Base-by-base conservation (phyloP, 2,797 vertebrate genomes). In the Pelochelys cantorii region DNA sequence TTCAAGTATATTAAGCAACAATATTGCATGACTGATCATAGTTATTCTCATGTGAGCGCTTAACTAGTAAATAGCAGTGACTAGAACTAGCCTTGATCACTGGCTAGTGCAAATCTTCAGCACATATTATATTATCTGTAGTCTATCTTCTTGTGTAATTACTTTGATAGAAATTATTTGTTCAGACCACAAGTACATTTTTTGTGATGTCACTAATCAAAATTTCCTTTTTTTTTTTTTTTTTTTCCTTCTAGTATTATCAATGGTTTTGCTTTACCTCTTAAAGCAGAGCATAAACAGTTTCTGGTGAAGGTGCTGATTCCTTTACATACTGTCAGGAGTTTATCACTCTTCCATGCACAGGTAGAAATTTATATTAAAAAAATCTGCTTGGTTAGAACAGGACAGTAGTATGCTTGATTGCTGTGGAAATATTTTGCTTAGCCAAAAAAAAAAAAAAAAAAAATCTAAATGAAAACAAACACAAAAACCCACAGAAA, bases 251-350 rank as follows among this genome's bases (percentile, higher is more conserved):
- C 93, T 97, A 99, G 99, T 98, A 99, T 99, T 98, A 99, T 99
- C 98, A 99, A 99, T 98, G 99, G 99, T 97, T 99, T 99, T 95
- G 99, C 99, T 98, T 99, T 99, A 98, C 99, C 99, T n/a, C 99
- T 99, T 96, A 99, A 99, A 98, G 99, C 99, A 27, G 99, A 99
- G 97, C 99, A 99, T 98, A 99, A 99, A 98, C 99, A 99, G 98
- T 99, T 99, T 97, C 98, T 99, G 98, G 99, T 99, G 97, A 99
- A 99, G 98, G 99, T 99, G 97, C 98, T 99, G 98, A 99, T 99
- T 95, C 99, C 99, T 91, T 98, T 99, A 93, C 99, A 99, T 97
- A 99, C 99, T 60, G 99, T 99, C 98, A 98, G 99, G 98, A 99
- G 99, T 97, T 98, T 99, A 97, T 99, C 99, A 80, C 99, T 99